Evolutionary conservation across 1,140 invertebrate species (phyloP).

Genomic region (Laupala kohalensis): DNA sequence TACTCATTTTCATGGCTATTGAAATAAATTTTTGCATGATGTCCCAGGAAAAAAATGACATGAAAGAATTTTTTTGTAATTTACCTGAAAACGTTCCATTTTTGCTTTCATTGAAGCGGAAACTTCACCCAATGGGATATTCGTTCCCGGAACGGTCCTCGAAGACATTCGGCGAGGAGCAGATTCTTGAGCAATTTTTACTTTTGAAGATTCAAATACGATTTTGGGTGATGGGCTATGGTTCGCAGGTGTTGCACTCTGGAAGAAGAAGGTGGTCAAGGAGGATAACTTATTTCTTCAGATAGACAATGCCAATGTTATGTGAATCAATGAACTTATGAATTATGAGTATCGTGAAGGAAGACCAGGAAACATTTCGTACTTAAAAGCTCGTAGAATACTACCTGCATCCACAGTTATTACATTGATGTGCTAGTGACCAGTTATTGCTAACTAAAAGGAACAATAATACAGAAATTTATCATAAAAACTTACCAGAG

Average conservation of each 20-base stretch:
- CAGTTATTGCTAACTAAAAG: background rate
- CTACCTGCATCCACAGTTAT: too few relatives aligned
- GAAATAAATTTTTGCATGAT: background rate
- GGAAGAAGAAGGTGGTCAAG: background rate
- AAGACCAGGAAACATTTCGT: background rate
- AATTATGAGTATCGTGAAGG: too few relatives aligned
- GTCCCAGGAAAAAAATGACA: background rate
- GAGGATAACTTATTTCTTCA: background rate
- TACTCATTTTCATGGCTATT: background rate
- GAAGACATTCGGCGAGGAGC: background rate
- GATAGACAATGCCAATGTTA: background rate
- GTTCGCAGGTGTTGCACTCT: background rate
- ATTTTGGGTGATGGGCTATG: background rate
- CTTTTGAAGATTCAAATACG: constrained; percentile 1
- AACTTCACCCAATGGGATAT: background rate
- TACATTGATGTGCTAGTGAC: background rate
- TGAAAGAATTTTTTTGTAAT: background rate
- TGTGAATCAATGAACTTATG: background rate
- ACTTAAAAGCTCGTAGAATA: background rate
- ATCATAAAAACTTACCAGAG: background rate
- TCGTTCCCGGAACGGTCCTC: background rate
- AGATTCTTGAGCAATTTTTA: background rate
- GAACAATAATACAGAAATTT: background rate
- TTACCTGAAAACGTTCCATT: background rate
- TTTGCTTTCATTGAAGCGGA: background rate